phyloP scores from a whole-genome alignment of 2,797 vertebrate genomes.

The Leptoclinus maculatus region DNA sequence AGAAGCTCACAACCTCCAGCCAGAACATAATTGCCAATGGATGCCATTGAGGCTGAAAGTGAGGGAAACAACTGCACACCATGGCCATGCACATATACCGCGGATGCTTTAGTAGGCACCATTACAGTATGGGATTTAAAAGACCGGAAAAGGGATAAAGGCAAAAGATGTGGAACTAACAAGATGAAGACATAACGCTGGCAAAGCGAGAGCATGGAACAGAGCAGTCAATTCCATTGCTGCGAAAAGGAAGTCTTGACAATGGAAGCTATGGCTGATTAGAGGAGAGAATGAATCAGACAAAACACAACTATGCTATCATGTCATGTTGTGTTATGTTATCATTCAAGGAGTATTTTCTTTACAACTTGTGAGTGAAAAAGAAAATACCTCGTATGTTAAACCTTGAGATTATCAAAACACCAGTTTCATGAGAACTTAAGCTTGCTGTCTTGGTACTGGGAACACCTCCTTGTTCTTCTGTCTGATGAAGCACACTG shows the following conservation, averaged over 20 bases:
- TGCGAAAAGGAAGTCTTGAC: conserved; percentile 29
- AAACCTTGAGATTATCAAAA: conserved; percentile 26
- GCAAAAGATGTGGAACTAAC: conserved; percentile 72
- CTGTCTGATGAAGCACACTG: neutral
- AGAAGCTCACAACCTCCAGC: conserved; percentile 57
- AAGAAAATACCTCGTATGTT: conserved; percentile 6
- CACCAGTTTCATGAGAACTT: conserved; percentile 24
- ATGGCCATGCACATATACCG: conserved; percentile 31
- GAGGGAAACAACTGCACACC: conserved; percentile 46
- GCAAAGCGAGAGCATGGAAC: conserved; percentile 51
- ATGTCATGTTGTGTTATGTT: neutral
- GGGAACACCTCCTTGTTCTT: conserved; percentile 11
- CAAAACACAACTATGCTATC: neutral
- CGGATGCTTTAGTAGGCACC: conserved; percentile 51
- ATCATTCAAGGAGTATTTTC: conserved; percentile 34
- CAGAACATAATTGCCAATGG: conserved; percentile 48
- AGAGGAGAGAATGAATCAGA: conserved; percentile 44
- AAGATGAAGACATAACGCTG: conserved; percentile 62
- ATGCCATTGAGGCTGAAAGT: conserved; percentile 44
- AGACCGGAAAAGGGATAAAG: conserved; percentile 58
- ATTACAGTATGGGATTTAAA: conserved; percentile 57
- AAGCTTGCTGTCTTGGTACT: conserved; percentile 15
- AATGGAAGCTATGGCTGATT: conserved; percentile 54
- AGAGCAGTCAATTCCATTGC: conserved; percentile 43
- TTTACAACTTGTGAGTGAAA: neutral